These are phyloP conservation scores for Pitangus sulphuratus DNA, from an alignment of 2,797 vertebrate genomes.

Conservation along the genomic window DNA sequence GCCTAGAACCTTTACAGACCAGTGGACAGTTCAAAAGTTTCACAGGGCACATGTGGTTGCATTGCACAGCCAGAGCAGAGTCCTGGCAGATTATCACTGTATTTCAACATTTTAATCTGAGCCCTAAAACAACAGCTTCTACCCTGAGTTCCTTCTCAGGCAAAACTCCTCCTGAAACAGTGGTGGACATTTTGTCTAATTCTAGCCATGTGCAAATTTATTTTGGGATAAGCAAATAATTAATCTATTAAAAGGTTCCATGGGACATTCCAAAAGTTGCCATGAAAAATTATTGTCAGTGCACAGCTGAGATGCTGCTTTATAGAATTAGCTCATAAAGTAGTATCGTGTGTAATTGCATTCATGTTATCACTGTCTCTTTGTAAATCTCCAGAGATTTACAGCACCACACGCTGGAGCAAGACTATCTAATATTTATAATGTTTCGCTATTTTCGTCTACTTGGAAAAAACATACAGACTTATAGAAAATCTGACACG, in stretches of 20 bases:
- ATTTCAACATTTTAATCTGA: not conserved
- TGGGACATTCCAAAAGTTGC: slow-evolving; percentile 43
- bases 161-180: slow-evolving; percentile 1
- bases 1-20: not conserved
- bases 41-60: accelerated
- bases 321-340: slow-evolving; percentile 66
- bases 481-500: slow-evolving; percentile 10
- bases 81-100: not conserved
- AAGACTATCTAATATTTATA: slow-evolving; percentile 65
- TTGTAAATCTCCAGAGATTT: slow-evolving; percentile 65
- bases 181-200: slow-evolving; percentile 5
- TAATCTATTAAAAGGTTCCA: slow-evolving; percentile 59
- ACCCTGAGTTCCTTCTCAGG: not conserved
- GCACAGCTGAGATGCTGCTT: slow-evolving; percentile 51
- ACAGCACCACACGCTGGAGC: slow-evolving; percentile 38
- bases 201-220: slow-evolving; percentile 15
- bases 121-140: not conserved
- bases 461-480: slow-evolving; percentile 40
- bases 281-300: slow-evolving; percentile 37
- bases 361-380: slow-evolving; percentile 59
- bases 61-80: not conserved
- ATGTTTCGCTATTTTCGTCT: slow-evolving; percentile 44
- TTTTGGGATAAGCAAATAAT: slow-evolving; percentile 63
- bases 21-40: not conserved
- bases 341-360: slow-evolving; percentile 50